Base-by-base conservation (phyloP, 2,797 vertebrate species). In the Manis javanica region DNA sequence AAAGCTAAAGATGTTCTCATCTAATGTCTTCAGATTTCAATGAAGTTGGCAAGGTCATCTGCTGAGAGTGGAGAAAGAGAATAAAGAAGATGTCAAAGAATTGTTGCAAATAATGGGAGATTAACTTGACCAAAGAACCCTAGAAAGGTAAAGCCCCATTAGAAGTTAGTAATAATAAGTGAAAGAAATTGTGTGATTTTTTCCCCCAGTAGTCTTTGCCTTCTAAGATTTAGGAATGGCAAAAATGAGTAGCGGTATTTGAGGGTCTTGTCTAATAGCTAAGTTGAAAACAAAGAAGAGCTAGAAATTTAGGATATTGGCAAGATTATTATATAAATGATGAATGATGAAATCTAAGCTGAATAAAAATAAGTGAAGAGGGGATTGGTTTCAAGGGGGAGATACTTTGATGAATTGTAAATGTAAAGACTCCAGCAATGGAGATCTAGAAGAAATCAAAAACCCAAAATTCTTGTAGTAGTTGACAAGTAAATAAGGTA, bases 131-230 rank as follows among this genome's bases (percentile, higher is more conserved):
- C 15, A 59, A 49, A 68, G 55, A 51, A 71, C 81, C 7, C 29
- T 19, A 90, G 19, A 79, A 9, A 53, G 31, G 14, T 18, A 71
- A 42, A 84, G 51, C 16, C 72, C 46, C 66, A 29, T 53, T 75
- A 75, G 71, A 95, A 12, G 21, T 85, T 74, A 89, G 16, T 96
- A 71, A 49, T 71, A 74, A 63, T 69, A 77, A 87, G 82, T 92
- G 42, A 89, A 21, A 74, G 68, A 55, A 86, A 64, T 55, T 77
- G 19, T 53, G 2, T 84, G 49, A 42, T 19, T 37, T 23, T n/a
- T n/a, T 0, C 1, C 39, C 21, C 18, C 18, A 91, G 4, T 42
- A 88, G 24, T 68, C 26, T 51, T 69, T 69, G 53, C 49, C 14
- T 77, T 96, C 83, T 87, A 19, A 37, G 61, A 46, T 81, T 92